These are phyloP conservation scores for Watersipora subatra DNA, from an alignment of 1,140 invertebrate species.

Conservation along the genomic window DNA sequence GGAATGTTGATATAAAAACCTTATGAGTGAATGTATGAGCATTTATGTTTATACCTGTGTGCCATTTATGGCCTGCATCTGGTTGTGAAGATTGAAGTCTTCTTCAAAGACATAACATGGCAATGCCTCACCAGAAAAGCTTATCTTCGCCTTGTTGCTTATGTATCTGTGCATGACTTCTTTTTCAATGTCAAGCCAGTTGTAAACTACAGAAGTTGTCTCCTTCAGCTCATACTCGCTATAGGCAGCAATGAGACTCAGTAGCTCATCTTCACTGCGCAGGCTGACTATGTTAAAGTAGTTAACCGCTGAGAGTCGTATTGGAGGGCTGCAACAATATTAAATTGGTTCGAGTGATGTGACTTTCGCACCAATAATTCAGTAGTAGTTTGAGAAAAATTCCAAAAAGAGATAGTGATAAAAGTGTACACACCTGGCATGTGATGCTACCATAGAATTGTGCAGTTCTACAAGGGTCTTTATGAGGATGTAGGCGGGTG, in stretches of 20 bases:
- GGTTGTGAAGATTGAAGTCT: neutral
- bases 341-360: too few species aligned
- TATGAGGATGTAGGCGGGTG: too few species aligned
- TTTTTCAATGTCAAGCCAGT: neutral
- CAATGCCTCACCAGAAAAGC: neutral
- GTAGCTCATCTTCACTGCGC: neutral
- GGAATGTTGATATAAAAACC: too few species aligned
- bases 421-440: too few species aligned
- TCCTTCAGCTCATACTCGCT: neutral
- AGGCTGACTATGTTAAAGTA: neutral
- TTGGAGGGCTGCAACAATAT: too few species aligned
- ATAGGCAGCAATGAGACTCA: neutral
- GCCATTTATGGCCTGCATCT: neutral
- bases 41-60: too few species aligned
- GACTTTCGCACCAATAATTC: too few species aligned
- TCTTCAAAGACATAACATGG: neutral
- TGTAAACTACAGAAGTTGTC: neutral
- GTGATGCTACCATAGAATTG: too few species aligned
- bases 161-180: neutral
- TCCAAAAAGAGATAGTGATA: too few species aligned
- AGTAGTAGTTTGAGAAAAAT: too few species aligned
- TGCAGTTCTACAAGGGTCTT: too few species aligned
- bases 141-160: neutral
- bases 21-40: too few species aligned
- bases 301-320: neutral